These are phyloP conservation scores for Pristionchus japonicus DNA, from an alignment of 2,888 invertebrate species.

Conservation along the genomic window DNA sequence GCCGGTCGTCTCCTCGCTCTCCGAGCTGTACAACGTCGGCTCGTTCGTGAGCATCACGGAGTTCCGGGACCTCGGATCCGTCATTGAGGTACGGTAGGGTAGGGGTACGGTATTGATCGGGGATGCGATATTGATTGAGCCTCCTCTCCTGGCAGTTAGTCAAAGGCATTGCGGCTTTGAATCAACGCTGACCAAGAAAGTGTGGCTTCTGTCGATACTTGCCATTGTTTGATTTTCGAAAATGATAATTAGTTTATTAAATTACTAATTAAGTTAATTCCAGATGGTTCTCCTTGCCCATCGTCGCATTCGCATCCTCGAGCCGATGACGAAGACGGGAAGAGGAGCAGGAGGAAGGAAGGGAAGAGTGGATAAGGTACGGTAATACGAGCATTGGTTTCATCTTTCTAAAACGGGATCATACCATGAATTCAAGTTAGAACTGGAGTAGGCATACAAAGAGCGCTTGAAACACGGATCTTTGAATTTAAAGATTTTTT, in stretches of 20 bases:
- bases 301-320: constrained; percentile 61
- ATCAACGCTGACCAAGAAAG: too few relatives aligned
- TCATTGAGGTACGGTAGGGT: constrained; percentile 42
- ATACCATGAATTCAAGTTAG: too few relatives aligned
- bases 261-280: not conserved
- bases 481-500: too few relatives aligned
- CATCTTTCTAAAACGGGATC: not conserved
- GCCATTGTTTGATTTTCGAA: too few relatives aligned
- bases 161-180: too few relatives aligned
- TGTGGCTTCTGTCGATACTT: too few relatives aligned
- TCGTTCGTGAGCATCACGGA: constrained; percentile 83
- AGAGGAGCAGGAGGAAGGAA: constrained; percentile 45
- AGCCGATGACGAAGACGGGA: constrained; percentile 49
- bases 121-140: not conserved
- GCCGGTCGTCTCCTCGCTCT: constrained; percentile 87
- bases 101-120: not conserved
- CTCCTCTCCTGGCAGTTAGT: too few relatives aligned
- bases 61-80: constrained; percentile 45
- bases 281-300: constrained; percentile 51
- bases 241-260: too few relatives aligned
- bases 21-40: constrained; percentile 90
- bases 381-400: not conserved
- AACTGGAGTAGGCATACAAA: too few relatives aligned
- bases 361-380: constrained; percentile 32
- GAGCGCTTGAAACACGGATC: too few relatives aligned